Conservation (phyloP, 2,797 vertebrate genomes). For the Fistularia commersonii region DNA sequence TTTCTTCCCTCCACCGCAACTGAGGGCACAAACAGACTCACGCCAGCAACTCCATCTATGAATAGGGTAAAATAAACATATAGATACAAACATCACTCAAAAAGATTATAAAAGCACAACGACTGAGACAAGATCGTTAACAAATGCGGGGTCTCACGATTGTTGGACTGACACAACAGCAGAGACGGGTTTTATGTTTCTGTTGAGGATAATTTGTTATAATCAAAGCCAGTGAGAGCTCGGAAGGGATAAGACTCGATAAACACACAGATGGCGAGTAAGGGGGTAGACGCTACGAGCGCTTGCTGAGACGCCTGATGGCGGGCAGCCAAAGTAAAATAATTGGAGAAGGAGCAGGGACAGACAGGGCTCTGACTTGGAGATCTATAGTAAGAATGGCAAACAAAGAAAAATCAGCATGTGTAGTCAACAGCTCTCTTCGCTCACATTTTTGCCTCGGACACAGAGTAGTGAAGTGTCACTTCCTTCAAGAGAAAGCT, state of each 20-base stretch:
- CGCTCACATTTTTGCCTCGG: constrained; percentile 12
- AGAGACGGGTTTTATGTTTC: constrained; percentile 46
- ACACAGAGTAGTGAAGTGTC: too few species aligned
- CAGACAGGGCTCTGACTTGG: constrained; percentile 40
- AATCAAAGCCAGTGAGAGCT: constrained; percentile 63
- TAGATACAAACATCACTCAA: constrained; percentile 6
- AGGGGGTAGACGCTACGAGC: constrained; percentile 62
- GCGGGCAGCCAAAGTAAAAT: constrained; percentile 61
- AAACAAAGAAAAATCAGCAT: constrained; percentile 44
- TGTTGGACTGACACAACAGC: constrained; percentile 42
- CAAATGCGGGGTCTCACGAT: constrained; percentile 15
- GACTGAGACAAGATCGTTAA: neutral
- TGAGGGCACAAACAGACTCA: constrained; percentile 59
- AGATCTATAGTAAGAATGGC: constrained; percentile 18
- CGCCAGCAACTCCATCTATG: constrained; percentile 59
- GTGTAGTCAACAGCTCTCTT: constrained; percentile 30
- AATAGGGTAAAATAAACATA: neutral
- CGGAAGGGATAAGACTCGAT: constrained; percentile 44
- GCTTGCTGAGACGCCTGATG: constrained; percentile 53
- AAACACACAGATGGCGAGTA: constrained; percentile 64
- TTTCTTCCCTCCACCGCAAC: constrained; percentile 63
- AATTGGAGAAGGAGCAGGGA: constrained; percentile 53
- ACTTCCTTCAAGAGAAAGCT: constrained; percentile 12
- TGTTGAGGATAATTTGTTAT: constrained; percentile 62
- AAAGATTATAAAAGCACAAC: constrained; percentile 20